phyloP scores from a whole-genome alignment of 2,113 vertebrate genomes.

The Alethe diademata region DNA sequence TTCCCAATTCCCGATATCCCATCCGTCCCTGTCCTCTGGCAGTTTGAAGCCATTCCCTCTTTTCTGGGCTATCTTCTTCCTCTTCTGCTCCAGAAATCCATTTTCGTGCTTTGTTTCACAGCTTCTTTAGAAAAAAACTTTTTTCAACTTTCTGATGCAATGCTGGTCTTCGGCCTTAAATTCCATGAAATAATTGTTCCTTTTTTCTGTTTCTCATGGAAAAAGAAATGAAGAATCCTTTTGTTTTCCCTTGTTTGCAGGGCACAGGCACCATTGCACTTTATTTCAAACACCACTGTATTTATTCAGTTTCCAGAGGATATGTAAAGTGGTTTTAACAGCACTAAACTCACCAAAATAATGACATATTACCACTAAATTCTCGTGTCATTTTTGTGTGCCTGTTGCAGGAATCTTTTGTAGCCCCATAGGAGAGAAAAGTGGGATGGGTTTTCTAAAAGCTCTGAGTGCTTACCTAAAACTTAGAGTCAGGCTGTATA shows the following conservation, averaged over 20 bases:
- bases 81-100: neutral
- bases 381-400: neutral
- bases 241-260: neutral
- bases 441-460: neutral
- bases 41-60: neutral
- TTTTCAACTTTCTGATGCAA: accelerated
- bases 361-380: accelerated
- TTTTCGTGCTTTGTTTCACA: accelerated
- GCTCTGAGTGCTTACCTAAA: neutral
- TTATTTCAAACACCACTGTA: accelerated
- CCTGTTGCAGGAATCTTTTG: neutral
- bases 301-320: neutral
- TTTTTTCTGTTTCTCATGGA: no score
- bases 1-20: neutral
- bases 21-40: accelerated
- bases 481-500: neutral
- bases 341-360: neutral
- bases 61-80: no score
- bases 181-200: neutral
- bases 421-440: neutral
- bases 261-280: neutral
- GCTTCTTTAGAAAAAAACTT: neutral
- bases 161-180: neutral
- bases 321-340: neutral
- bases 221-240: accelerated